These are phyloP conservation scores for Drosophila quinaria DNA, from an alignment of 2,888 invertebrate species.

Conservation along the genomic window DNA sequence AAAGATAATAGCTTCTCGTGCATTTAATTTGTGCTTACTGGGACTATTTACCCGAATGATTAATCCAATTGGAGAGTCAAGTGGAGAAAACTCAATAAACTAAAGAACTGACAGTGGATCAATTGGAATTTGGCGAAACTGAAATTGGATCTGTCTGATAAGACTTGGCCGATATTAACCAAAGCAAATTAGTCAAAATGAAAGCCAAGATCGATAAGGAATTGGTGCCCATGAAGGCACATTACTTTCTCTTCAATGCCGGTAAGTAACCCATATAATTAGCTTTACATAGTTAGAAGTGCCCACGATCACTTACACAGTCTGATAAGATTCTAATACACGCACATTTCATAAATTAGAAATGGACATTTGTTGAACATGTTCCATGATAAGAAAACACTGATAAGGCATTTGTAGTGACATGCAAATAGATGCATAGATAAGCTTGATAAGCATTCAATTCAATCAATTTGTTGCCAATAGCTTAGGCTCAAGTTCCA, in stretches of 20 bases:
- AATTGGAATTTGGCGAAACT: constrained; percentile 8
- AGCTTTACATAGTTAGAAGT: constrained; percentile 5
- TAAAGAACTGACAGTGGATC: neutral
- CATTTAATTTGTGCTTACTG: constrained; percentile 30
- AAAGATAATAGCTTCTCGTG: constrained; percentile 13
- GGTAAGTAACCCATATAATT: constrained; percentile 87
- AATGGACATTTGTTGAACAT: constrained; percentile 11
- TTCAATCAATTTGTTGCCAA: constrained; percentile 23
- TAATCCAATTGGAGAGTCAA: constrained; percentile 17
- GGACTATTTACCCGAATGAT: constrained; percentile 7
- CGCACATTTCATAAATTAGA: constrained; percentile 1
- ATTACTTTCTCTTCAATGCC: constrained; percentile 95
- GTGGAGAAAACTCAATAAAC: constrained; percentile 12
- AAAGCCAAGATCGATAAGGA: constrained; percentile 88
- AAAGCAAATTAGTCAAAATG: constrained; percentile 64
- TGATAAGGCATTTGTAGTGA: constrained; percentile 27
- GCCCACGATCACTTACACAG: neutral
- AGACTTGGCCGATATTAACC: constrained; percentile 14
- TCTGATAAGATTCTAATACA: constrained; percentile 9
- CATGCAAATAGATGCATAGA: constrained; percentile 21
- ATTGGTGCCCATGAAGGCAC: constrained; percentile 93
- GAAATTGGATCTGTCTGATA: constrained; percentile 7
- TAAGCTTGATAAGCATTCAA: constrained; percentile 17
- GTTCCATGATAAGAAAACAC: constrained; percentile 14
- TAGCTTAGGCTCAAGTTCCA: neutral